Evolutionary conservation across 2,888 invertebrate genomes (phyloP).

Genomic region (Zele albiditarsus): DNA sequence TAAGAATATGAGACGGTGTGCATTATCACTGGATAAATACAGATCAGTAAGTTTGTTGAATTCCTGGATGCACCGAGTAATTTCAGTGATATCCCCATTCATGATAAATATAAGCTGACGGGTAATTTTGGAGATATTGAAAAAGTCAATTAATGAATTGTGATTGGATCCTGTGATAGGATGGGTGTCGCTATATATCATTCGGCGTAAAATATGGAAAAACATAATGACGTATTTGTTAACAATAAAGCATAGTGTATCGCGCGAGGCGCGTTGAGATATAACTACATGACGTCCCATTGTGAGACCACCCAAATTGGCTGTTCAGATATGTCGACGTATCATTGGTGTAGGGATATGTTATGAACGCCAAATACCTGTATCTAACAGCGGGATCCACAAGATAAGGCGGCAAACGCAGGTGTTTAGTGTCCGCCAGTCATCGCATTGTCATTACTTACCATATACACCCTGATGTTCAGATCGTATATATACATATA

Average conservation of each 20-base stretch:
- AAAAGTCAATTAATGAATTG: too few relatives aligned
- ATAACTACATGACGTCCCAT: slow-evolving; percentile 45
- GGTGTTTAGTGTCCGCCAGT: slow-evolving; percentile 70
- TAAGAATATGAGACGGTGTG: slow-evolving; percentile 26
- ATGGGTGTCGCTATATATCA: neutral
- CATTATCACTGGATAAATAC: too few relatives aligned
- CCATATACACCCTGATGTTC: slow-evolving; percentile 48
- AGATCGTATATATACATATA: neutral
- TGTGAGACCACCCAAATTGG: slow-evolving; percentile 65
- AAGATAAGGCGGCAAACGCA: slow-evolving; percentile 69
- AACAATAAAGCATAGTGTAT: slow-evolving; percentile 39
- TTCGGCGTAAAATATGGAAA: slow-evolving; percentile 18
- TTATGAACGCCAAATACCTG: slow-evolving; percentile 62
- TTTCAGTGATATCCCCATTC: too few relatives aligned
- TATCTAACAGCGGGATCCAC: slow-evolving; percentile 65
- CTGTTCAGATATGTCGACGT: slow-evolving; percentile 47
- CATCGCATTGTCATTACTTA: slow-evolving; percentile 71
- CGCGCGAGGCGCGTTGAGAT: slow-evolving; percentile 38
- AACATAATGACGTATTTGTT: slow-evolving; percentile 43
- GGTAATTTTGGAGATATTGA: too few relatives aligned
- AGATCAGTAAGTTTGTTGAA: too few relatives aligned
- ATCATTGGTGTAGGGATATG: slow-evolving; percentile 47
- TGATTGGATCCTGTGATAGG: too few relatives aligned
- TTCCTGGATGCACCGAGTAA: too few relatives aligned
- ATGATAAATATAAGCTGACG: too few relatives aligned